Percentiles rank a stretch among this genome's conserved stretches.
phyloP scores from a whole-genome alignment of 1,140 invertebrate genomes.

The Aphaenogaster floridana region DNA sequence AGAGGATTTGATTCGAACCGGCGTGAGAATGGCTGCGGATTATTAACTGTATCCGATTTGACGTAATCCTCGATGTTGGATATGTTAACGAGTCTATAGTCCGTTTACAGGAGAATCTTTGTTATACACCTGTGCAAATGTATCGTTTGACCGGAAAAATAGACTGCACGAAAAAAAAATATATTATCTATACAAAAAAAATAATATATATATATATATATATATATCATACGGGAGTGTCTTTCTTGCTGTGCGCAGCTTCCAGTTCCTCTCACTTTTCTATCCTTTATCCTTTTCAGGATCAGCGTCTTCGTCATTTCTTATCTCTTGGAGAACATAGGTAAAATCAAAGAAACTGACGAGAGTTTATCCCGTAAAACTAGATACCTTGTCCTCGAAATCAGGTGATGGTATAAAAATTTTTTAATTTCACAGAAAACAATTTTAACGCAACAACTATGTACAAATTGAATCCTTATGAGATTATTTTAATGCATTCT shows the following conservation, averaged over 20 bases:
- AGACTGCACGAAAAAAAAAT: constrained; percentile 82
- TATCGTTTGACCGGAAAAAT: constrained; percentile 81
- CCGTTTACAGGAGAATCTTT: constrained; percentile 80
- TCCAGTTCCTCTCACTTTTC: background rate
- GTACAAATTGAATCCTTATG: background rate
- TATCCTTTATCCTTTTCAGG: constrained; percentile 7
- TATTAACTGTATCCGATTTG: constrained; percentile 73
- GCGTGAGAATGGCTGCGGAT: constrained; percentile 64
- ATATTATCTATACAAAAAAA: constrained; percentile 79
- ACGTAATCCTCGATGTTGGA: constrained; percentile 80
- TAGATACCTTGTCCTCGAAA: background rate
- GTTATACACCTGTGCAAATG: constrained; percentile 80
- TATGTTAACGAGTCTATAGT: constrained; percentile 82
- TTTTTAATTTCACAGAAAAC: background rate
- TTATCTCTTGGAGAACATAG: background rate
- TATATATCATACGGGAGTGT: constrained; percentile 35
- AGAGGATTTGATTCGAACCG: constrained; percentile 57
- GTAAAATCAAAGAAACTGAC: background rate
- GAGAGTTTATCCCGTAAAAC: background rate
- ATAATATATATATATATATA: background rate
- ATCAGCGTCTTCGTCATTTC: background rate
- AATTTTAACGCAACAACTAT: background rate
- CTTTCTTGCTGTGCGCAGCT: background rate
- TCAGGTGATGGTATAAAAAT: background rate
- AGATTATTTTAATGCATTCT: background rate